Conservation (phyloP, 2,113 vertebrate species). For the Aegypius monachus region DNA sequence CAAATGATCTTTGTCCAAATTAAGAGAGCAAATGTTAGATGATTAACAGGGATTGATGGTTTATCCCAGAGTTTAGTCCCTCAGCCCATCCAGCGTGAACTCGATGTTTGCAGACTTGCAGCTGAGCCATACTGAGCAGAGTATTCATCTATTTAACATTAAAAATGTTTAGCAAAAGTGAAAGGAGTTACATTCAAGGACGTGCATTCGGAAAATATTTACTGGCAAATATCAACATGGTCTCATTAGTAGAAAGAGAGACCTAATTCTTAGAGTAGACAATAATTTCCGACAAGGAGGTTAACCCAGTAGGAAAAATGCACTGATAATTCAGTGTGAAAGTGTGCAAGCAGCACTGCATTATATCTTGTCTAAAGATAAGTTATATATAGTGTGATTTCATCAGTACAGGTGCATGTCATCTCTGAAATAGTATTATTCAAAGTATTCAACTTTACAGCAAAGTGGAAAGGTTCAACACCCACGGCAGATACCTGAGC, state of each 20-base stretch:
- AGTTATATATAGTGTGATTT: slow-evolving; percentile 23
- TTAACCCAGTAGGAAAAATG: not conserved
- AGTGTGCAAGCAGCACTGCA: not conserved
- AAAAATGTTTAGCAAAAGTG: not conserved
- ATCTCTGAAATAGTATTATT: slow-evolving; percentile 31
- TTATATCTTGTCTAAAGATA: slow-evolving; percentile 23
- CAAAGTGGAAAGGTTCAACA: not conserved
- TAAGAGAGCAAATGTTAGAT: not conserved
- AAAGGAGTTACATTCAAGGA: not conserved
- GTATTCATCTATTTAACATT: not conserved
- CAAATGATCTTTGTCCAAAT: not conserved
- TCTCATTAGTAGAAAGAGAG: not conserved
- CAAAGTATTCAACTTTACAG: not conserved
- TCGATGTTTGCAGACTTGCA: not conserved
- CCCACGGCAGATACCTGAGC: not conserved
- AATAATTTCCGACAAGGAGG: not conserved
- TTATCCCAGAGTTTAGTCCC: not conserved
- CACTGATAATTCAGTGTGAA: slow-evolving; percentile 1
- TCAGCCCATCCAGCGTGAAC: not conserved
- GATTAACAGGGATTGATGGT: not conserved
- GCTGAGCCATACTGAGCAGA: not conserved
- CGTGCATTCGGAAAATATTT: not conserved
- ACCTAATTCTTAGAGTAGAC: not conserved
- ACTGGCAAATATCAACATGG: not conserved
- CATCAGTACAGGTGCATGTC: not conserved